Evolutionary conservation across 2,888 invertebrate species (phyloP), one percentile per base, ranked within the genome.

Genomic region (Papilio gigon): DNA sequence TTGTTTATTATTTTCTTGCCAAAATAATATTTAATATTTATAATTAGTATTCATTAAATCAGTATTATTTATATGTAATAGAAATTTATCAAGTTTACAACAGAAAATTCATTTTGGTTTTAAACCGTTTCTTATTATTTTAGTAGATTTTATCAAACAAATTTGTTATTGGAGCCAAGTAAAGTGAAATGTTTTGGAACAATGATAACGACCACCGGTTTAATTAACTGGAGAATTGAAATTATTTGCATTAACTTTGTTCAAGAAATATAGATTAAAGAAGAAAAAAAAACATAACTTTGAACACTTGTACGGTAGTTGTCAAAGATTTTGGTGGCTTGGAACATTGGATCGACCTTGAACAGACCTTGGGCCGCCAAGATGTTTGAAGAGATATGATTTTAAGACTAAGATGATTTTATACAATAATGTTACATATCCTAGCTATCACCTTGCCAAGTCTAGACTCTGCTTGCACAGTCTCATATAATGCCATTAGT

Each of bases 1-100:
- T 50, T 37, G 2, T 47, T 63, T 44, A 53, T 58, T 33, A 60
- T 60, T 33, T 65, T 6, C 60, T 60, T 69, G 68, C 68, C 68
- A 69, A 68, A 68, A 68, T 65, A n/a, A 67, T 65, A 62, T 53
- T 56, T 68, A 2, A 14, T 47, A 50, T 64, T 70, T 42, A 37
- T 59, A 59, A 37, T 63, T 35, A 44, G 35, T 65, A 65, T 33
- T 44, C 27, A 44, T 17, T 59, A 20, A 40, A 65, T 50, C 68
- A 69, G 60, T 65, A 69, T 69, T 65, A 65, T 50, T 12, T 27
- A 30, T n/a, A 35, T 42, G 14, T 50, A 17, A 42, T 17, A 50
- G 25, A 11, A 47, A 22, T 27, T 30, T 47, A 47, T 12, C 22
- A 22, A 22, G 12, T 47, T 35, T 5, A n/a, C n/a, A 22, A 22